Evolutionary conservation across 2,113 vertebrate species (phyloP), one percentile per base, ranked within the genome.

Genomic region (Nibea albiflora): DNA sequence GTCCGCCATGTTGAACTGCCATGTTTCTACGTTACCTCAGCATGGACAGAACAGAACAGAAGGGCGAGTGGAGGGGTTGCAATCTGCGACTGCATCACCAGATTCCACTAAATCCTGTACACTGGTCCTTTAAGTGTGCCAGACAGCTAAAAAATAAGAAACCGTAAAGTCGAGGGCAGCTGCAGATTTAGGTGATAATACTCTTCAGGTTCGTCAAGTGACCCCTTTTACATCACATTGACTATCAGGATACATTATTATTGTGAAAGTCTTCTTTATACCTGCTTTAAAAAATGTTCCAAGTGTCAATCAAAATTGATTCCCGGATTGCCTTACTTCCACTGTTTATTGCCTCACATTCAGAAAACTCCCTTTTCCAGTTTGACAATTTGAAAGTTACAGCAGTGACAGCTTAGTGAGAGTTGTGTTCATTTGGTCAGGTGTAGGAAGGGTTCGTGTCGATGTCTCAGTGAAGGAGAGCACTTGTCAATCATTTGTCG

Each of bases 401-500:
- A 22, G 14, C 46, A 10, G 3, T 46, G 66, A 54, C 58, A 64
- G 50, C 53, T 65, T 24, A 62, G 67, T 14, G 12, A 26, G 79
- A 58, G 65, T 28, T 5, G 78, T 56, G 73, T 61, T 82, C 74
- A 65, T 63, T 28, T 8, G 17, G 58, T 50, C 66, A 46, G 75
- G 66, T 72, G 71, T n/a, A 17, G 20, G 35, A 52, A 64, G 50
- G 28, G 28, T 70, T 69, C 8, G 14, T 73, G 57, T 57, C 12
- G 15, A 42, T 35, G 42, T 53, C 52, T 73, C 16, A 0, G 61
- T 62, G 57, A 76, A 24, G 28, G 50, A 50, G 39, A 68, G 57
- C 50, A 14, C 44, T 42, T 75, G 75, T 78, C 84, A 78, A 60
- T 85, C 84, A 73, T 63, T 77, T 68, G 46, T 44, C 49, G 12